Percentiles rank a stretch among this genome's conserved stretches.
Evolutionary conservation across 2,113 vertebrate species (phyloP).

Genomic region (Planiliza haematocheilus): DNA sequence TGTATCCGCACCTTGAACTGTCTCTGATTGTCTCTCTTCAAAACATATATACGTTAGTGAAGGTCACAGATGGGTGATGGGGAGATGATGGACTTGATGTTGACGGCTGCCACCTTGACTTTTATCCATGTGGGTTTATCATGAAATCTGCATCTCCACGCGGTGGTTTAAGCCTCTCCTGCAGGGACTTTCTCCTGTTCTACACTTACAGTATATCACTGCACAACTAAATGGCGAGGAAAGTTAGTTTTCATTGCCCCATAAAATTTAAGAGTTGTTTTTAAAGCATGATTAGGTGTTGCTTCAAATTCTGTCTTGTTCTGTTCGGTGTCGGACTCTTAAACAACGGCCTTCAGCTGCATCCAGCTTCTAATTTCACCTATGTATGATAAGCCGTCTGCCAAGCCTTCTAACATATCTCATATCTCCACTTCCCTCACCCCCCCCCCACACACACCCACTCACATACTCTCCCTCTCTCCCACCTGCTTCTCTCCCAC

Average conservation of each 20-base stretch:
- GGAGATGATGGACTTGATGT: too few relatives aligned
- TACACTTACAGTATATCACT: too few relatives aligned
- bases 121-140: not conserved
- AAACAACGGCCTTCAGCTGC: slow-evolving; percentile 20
- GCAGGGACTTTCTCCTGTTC: too few relatives aligned
- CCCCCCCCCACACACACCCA: not conserved
- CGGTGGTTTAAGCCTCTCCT: not conserved
- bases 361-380: slow-evolving; percentile 50
- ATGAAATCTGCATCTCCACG: not conserved
- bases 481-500: slow-evolving; percentile 7
- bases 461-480: too few relatives aligned
- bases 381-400: slow-evolving; percentile 63
- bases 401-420: slow-evolving; percentile 62
- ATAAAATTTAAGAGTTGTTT: not conserved
- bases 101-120: not conserved
- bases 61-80: not conserved
- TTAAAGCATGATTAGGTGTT: slow-evolving; percentile 8
- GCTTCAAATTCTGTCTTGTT: slow-evolving; percentile 11
- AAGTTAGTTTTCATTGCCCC: not conserved
- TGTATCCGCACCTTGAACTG: not conserved
- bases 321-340: slow-evolving; percentile 5
- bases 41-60: not conserved
- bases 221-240: not conserved
- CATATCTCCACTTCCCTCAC: slow-evolving; percentile 18
- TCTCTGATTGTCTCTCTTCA: not conserved